Base-by-base conservation (phyloP, 1,140 invertebrate genomes). In the Diorhabda carinulata region DNA sequence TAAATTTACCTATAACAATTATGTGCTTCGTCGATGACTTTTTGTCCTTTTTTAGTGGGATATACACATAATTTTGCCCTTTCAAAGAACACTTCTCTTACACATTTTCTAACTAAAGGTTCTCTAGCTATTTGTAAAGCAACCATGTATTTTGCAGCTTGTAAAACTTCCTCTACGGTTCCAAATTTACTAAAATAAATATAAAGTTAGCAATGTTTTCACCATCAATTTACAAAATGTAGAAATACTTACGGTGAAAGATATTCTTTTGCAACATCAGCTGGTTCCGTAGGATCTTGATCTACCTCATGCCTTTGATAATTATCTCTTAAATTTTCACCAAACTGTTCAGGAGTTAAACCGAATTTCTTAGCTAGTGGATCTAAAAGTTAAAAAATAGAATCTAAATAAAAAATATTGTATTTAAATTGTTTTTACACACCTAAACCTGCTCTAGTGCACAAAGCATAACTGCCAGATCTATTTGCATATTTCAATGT, bases 271-370 rank as follows among this genome's bases (percentile, higher is more conserved):
- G 96, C 95, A 25, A 95, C 82, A 70, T 94, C 91, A 6, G 85
- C 75, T 0, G 96, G 95, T 72, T 94, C 90, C 2, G 89, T 84
- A 0, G 89, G 86, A 73, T 93, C 93, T 81, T 98, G 96, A 61
- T 98, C 95, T 2, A 99, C 93, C 78, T 99, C 97, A 81, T 98
- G 94, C n/a, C 94, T 86, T 78, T 96, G 94, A 83, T 98, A 99
- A 80, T 97, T 97, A 78, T 98, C 97, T 2, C 95, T 86, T 0
- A 99, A 82, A 83, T 99, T 99, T 83, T 99, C 96, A 3, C 95
- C 97, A 82, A 98, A 98, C 79, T 99, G 91, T 78, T 97, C 93
- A 0, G 98, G 94, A 2, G 90, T 92, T n/a, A 99, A 82, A 72
- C 98, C 98, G 83, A 99, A 99, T 71, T 90, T 92, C 78, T 94